Base-by-base conservation (phyloP, 2,888 invertebrate genomes). In the Alitta virens region DNA sequence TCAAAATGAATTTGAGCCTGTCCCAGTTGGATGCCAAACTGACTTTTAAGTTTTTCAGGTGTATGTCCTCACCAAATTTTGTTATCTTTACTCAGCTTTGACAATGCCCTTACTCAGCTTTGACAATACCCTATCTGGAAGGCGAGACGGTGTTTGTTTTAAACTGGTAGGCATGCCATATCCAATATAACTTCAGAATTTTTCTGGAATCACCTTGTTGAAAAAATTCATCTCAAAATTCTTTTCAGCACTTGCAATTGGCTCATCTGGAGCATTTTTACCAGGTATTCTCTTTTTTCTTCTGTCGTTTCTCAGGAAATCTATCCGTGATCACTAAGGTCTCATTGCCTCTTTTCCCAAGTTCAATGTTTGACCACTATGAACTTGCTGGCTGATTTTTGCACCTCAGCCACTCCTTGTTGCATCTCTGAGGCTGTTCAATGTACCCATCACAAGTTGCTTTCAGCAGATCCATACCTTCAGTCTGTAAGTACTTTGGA, bases 211-310 rank as follows among this genome's bases (percentile, higher is more conserved):
- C 18, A 21, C 18, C 16, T 49, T 23, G 49, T 49, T 23, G 49
- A 21, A n/a, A n/a, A 49, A 5, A 49, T 49, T 49, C 7, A 49
- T n/a, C 7, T 49, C 18, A 21, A 23, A 49, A 49, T n/a, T n/a
- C 16, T 49, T 49, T 9, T 5, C 18, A 21, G 49, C 49, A 49
- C 16, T 49, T 16, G 5, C 49, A 49, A 49, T 23, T 9, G 49
- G 49, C 3, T 49, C 49, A 49, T 49, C 49, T n/a, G 49, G 7
- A 49, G 49, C 49, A 49, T 49, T 49, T 49, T 49, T n/a, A 49
- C 49, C 49, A 9, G 49, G 49, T n/a, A 49, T 49, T 49, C 49
- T 49, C 49, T 49, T 49, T 3, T 16, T 3, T 49, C 49, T 49
- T 23, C 23, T 9, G 7, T n/a, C 49, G 5, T 49, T 49, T 49